phyloP scores from a whole-genome alignment of 2,797 vertebrate genomes.

The Podarcis siculus region DNA sequence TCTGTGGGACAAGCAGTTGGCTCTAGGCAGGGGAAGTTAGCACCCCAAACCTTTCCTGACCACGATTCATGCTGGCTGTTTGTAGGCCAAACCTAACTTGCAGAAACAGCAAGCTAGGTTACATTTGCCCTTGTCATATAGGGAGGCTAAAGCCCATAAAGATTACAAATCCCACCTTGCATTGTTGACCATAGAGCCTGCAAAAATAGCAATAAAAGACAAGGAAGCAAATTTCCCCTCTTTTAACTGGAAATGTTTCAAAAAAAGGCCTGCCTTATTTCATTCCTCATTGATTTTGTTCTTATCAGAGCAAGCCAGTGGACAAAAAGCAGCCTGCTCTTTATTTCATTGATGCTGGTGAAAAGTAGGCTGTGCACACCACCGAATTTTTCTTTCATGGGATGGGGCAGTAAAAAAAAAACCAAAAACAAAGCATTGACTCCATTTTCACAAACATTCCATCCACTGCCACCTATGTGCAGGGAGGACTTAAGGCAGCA shows the following conservation, averaged over 20 bases:
- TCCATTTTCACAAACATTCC: background rate
- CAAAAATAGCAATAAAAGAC: conserved; percentile 43
- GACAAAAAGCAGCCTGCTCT: background rate
- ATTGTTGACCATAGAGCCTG: conserved; percentile 24
- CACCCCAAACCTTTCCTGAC: background rate
- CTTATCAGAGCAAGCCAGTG: background rate
- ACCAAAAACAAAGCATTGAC: background rate
- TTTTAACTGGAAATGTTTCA: background rate
- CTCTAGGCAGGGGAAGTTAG: background rate
- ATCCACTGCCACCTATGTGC: background rate
- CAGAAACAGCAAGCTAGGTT: background rate
- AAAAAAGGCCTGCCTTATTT: background rate
- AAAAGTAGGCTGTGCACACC: background rate
- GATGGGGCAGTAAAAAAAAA: background rate
- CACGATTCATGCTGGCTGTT: background rate
- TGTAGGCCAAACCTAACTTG: background rate
- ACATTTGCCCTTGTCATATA: background rate
- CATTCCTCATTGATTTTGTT: background rate
- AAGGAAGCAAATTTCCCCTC: conserved; percentile 25
- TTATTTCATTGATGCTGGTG: conserved; percentile 21
- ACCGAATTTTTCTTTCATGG: conserved; percentile 6
- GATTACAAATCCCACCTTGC: background rate
- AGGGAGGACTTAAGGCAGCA: background rate
- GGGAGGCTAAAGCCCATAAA: conserved; percentile 22
- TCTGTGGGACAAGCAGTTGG: background rate